phyloP scores from a whole-genome alignment of 2,888 invertebrate genomes.

The Sesia apiformis region DNA sequence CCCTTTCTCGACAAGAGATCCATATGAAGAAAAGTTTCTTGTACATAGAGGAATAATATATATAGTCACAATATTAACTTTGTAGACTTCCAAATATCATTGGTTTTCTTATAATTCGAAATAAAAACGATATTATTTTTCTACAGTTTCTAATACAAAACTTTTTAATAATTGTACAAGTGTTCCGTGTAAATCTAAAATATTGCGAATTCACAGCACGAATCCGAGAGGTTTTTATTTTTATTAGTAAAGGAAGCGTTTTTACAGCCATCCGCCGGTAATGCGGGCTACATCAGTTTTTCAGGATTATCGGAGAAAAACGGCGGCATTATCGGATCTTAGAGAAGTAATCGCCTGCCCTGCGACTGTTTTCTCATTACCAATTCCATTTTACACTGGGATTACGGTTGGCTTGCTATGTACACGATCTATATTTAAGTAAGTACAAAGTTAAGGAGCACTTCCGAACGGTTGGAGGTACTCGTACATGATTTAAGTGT shows the following conservation, averaged over 20 bases:
- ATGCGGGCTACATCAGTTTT: constrained; percentile 52
- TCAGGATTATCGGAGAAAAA: constrained; percentile 67
- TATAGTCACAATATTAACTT: no score
- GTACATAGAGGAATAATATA: no score
- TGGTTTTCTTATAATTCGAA: no score
- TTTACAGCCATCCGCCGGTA: constrained; percentile 32
- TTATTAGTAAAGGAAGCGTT: constrained; percentile 42
- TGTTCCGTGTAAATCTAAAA: background rate
- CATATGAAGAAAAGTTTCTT: no score
- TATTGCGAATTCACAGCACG: background rate
- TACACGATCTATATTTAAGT: no score
- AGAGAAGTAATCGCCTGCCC: constrained; percentile 47
- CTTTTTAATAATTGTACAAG: background rate
- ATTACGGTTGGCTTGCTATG: constrained; percentile 5
- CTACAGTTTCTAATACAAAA: background rate
- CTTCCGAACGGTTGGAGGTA: no score
- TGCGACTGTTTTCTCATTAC: constrained; percentile 55
- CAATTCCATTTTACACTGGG: constrained; percentile 33
- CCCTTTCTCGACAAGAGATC: no score
- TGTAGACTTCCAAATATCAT: no score
- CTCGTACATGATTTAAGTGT: background rate
- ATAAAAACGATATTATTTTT: no score
- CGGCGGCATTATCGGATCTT: constrained; percentile 64
- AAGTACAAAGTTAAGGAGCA: no score
- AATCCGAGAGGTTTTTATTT: constrained; percentile 40